Evolutionary conservation across 2,888 invertebrate species (phyloP), one percentile per base, ranked within the genome.

Genomic region (Capitulum mitella): DNA sequence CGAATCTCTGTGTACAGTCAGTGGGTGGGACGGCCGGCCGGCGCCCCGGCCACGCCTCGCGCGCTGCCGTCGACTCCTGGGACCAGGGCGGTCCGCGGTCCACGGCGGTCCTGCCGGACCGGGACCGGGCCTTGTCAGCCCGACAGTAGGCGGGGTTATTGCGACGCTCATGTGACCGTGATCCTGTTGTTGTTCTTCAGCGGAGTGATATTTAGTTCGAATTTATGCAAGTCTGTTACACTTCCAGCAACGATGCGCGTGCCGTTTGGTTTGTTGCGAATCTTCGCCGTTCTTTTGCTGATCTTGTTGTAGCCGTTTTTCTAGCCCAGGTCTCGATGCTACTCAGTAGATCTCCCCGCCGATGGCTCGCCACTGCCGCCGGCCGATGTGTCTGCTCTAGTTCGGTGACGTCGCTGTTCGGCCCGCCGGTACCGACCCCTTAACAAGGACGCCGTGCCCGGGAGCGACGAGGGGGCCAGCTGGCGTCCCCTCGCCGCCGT

Each of bases 161-260:
- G 32, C 1, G 1, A 32, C 6, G 61, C 61, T 61, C 61, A 32
- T 14, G 12, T 26, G 61, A 12, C n/a, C 32, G 61, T 61, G 61
- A 61, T 61, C 37, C 64, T 3, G 64, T 70, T 70, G 64, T 70
- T 32, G 16, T 61, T 70, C 37, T 16, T 70, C 64, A 32, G 32
- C 34, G 64, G 64, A 70, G 64, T 70, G 64, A 70, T 70, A 70
- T 70, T 70, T 70, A 70, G 64, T 70, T 70, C 10, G 64, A 70
- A 70, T 34, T 34, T 61, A 70, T 34, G 34, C 34, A 10, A 3
- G 64, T 37, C 64, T 70, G 64, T 70, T 70, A 70, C 64, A 70
- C 37, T 37, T 32, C 8, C 64, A 37, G 64, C 34, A 37, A 70
- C 37, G 37, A 70, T 37, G 34, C 64, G 64, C 64, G 64, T 19